phyloP scores from a whole-genome alignment of 2,797 vertebrate genomes.

The Menidia menidia region DNA sequence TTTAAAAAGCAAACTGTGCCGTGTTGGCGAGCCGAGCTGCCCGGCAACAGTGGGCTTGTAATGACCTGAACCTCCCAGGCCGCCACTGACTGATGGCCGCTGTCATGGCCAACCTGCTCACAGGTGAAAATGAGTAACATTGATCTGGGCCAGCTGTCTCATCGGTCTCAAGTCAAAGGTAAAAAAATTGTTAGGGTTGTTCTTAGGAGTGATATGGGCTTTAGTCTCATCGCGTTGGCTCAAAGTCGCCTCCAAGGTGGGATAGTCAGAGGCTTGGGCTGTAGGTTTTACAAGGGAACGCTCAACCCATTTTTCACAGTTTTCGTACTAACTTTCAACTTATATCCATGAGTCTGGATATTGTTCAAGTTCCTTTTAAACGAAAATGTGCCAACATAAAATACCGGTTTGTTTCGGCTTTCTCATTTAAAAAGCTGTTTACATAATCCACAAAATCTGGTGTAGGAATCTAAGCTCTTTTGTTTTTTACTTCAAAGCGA shows the following conservation, averaged over 20 bases:
- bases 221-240: neutral
- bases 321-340: neutral
- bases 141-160: slow-evolving; percentile 28
- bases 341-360: neutral
- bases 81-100: slow-evolving; percentile 41
- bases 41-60: slow-evolving; percentile 35
- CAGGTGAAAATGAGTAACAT: slow-evolving; percentile 36
- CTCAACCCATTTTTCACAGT: neutral
- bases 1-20: slow-evolving; percentile 8
- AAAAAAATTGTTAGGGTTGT: slow-evolving; percentile 12
- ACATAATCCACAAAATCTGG: neutral
- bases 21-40: slow-evolving; percentile 32
- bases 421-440: too few species aligned
- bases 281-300: neutral
- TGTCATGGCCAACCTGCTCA: slow-evolving; percentile 27
- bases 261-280: neutral
- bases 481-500: neutral
- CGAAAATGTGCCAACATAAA: too few species aligned
- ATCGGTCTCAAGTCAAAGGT: slow-evolving; percentile 37
- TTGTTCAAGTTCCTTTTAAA: too few species aligned
- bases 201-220: slow-evolving; percentile 4
- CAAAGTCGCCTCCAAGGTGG: neutral
- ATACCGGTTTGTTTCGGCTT: too few species aligned
- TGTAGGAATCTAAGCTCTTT: neutral
- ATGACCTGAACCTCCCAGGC: slow-evolving; percentile 25